Conservation (phyloP, 2,888 invertebrate genomes). For the Cheilosia vulpina region DNA sequence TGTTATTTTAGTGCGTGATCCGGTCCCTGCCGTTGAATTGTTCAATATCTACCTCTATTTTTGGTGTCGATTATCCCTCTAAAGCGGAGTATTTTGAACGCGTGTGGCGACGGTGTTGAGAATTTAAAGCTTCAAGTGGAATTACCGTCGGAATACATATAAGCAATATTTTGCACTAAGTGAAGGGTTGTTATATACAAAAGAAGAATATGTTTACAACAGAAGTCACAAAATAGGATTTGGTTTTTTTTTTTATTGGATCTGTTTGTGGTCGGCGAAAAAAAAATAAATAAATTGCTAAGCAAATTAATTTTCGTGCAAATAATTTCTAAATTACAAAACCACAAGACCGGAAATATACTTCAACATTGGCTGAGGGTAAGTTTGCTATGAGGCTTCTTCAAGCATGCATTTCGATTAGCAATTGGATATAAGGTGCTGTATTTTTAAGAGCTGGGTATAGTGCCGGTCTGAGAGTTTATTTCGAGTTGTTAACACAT, state of each 20-base stretch:
- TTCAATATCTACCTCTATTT: neutral
- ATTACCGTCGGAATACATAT: conserved; percentile 30
- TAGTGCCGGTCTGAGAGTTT: conserved; percentile 52
- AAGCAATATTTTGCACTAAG: neutral
- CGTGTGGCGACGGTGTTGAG: conserved; percentile 29
- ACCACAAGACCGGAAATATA: conserved; percentile 21
- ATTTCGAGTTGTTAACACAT: neutral
- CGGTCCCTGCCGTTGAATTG: neutral
- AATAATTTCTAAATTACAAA: neutral
- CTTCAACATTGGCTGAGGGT: conserved; percentile 11
- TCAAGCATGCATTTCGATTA: neutral
- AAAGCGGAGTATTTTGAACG: neutral
- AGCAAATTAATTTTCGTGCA: too few species aligned
- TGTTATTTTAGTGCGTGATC: conserved; percentile 26
- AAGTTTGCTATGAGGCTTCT: conserved; percentile 15
- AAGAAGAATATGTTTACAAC: neutral
- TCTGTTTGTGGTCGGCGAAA: neutral
- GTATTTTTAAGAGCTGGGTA: conserved; percentile 51
- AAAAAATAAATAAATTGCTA: too few species aligned
- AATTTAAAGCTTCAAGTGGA: conserved; percentile 14
- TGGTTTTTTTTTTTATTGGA: neutral
- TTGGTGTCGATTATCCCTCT: conserved; percentile 1
- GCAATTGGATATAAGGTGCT: conserved; percentile 50
- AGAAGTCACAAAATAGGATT: neutral
- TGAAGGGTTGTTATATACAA: conserved; percentile 2